Conservation (phyloP, 1,140 invertebrate genomes). For the Drosophila trapezifrons region DNA sequence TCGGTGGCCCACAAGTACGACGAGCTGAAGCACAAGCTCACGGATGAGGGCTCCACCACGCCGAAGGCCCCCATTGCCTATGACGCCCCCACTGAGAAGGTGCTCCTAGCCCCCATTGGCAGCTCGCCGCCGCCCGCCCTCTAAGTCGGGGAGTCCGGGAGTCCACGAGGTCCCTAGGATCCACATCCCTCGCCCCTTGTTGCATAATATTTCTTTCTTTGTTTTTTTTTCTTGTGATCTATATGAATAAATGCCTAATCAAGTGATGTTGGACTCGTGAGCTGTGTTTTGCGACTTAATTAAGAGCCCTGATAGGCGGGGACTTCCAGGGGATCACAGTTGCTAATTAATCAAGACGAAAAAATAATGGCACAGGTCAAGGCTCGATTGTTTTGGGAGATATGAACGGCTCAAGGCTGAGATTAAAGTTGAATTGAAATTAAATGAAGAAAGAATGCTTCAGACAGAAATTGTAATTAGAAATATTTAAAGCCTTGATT, state of each 20-base stretch:
- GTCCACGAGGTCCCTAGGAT: background rate
- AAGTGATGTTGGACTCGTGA: slow-evolving; percentile 38
- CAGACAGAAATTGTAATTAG: no score
- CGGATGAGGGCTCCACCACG: slow-evolving; percentile 57
- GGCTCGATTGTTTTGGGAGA: background rate
- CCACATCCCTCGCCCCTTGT: slow-evolving; percentile 2
- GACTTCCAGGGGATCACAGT: slow-evolving; percentile 10
- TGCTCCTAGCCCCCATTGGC: slow-evolving; percentile 69
- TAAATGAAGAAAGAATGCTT: background rate
- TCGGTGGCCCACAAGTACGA: slow-evolving; percentile 71
- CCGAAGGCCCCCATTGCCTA: slow-evolving; percentile 6
- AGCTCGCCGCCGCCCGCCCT: slow-evolving; percentile 26
- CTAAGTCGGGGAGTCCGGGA: slow-evolving; percentile 1
- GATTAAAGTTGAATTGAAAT: background rate
- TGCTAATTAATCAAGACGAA: slow-evolving; percentile 29
- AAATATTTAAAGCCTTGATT: no score
- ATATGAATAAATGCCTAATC: slow-evolving; percentile 20
- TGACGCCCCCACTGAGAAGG: slow-evolving; percentile 69
- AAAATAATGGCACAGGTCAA: slow-evolving; percentile 3
- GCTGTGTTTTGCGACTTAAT: slow-evolving; percentile 17
- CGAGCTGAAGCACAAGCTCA: slow-evolving; percentile 74
- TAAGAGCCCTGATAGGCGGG: slow-evolving; percentile 13
- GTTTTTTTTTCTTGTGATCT: slow-evolving; percentile 47
- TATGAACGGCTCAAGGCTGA: background rate
- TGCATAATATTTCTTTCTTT: slow-evolving; percentile 26